Evolutionary conservation across 2,888 invertebrate genomes (phyloP).

Genomic region (Diarsia rubi): DNA sequence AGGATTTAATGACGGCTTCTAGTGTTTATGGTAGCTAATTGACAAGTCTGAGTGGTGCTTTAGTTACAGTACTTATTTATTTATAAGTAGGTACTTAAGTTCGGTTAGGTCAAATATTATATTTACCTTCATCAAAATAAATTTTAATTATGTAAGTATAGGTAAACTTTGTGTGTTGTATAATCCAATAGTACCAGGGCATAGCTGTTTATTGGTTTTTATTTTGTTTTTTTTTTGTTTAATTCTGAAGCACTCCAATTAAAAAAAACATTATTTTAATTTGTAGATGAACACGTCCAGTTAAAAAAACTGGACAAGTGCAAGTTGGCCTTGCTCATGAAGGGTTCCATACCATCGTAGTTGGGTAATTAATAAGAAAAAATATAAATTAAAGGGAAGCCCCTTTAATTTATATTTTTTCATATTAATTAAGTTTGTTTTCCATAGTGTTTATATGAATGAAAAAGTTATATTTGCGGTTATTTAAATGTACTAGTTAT

Average conservation of each 20-base stretch:
- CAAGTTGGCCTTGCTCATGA: no score
- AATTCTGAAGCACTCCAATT: neutral
- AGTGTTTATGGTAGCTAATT: neutral
- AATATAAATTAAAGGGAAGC: no score
- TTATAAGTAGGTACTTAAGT: neutral
- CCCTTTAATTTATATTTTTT: no score
- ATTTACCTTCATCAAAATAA: neutral
- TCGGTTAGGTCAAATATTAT: neutral
- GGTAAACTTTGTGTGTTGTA: neutral
- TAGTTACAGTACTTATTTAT: neutral
- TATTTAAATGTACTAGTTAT: no score
- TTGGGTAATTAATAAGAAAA: no score
- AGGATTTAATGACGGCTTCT: neutral
- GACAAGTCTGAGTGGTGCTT: neutral
- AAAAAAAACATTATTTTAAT: neutral
- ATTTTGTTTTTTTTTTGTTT: neutral
- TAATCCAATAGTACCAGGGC: neutral
- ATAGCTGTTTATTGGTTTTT: neutral
- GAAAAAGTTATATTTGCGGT: no score
- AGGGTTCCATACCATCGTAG: no score
- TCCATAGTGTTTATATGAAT: no score
- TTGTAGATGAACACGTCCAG: neutral
- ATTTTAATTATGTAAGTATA: neutral
- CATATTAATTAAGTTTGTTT: no score
- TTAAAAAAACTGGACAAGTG: no score